Base-by-base conservation (phyloP, 1,140 invertebrate species). In the Thalassaphorura encarpata region DNA sequence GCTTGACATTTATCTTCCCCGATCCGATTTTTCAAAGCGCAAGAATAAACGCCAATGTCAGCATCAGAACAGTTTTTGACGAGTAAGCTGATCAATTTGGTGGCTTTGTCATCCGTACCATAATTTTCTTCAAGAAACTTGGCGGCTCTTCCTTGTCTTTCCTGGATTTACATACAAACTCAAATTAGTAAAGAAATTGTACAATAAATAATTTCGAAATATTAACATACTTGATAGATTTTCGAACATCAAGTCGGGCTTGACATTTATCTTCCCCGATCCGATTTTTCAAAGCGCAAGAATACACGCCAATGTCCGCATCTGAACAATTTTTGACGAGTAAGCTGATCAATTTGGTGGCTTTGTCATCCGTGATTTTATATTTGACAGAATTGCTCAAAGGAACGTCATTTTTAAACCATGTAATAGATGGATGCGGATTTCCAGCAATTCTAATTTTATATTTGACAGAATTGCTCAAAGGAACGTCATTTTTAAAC, bases 71-170 rank as follows among this genome's bases (percentile, higher is more conserved):
- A 80, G 63, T 88, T 78, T 36, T 79, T 77, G 0, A 93, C 77
- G 53, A 83, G 84, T 39, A 94, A 70, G 54, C 81, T 83, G 62
- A 53, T 36, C 6, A 80, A 76, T 66, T 90, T 88, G 0, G 86
- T 87, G 64, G 90, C 87, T 39, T 79, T n/a, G n/a, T n/a, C n/a
- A n/a, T n/a, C n/a, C n/a, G n/a, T n/a, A n/a, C 88, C 0, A 87
- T 88, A 56, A 93, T 86, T 64, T 81, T 83, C 73, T 93, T 94
- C 53, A 94, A 71, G 77, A 93, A 93, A 2, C 82, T 79, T 19
- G 90, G 89, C 1, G 87, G 78, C 69, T 93, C 89, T 18, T 6
- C 4, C 21, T 18, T 50, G 4, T 21, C 21, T 47, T 21, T 47
- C 5, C 45, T 5, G 24, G 45, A 8, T 11, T 47, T 13, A 23